A percentile compares a stretch with the other conserved stretches of the same genome.
Conservation (phyloP, 1,140 invertebrate genomes). For the Heliconius eleuchia region DNA sequence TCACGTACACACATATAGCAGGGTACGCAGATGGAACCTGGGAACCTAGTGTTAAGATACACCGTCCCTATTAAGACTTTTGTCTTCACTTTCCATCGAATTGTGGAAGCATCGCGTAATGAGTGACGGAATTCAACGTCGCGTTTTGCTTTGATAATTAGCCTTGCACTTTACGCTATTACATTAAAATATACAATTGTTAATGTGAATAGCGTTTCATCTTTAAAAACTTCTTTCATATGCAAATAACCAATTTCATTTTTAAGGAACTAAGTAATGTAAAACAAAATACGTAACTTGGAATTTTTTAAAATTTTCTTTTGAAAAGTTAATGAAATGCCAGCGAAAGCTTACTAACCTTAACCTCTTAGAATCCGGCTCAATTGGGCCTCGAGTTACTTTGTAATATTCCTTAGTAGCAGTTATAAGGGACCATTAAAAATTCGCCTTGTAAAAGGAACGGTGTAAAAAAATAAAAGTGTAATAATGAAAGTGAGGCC, state of each 20-base stretch:
- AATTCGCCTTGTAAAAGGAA: constrained; percentile 33
- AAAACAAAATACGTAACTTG: constrained; percentile 22
- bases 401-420: constrained; percentile 37
- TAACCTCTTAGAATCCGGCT: constrained; percentile 37
- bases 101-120: too few species aligned
- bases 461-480: constrained; percentile 22
- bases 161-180: too few species aligned
- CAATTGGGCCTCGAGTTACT: constrained; percentile 37
- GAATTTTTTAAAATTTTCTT: constrained; percentile 24
- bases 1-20: too few species aligned
- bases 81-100: too few species aligned
- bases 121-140: too few species aligned
- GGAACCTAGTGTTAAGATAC: too few species aligned
- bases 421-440: constrained; percentile 28
- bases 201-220: not conserved
- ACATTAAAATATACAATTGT: too few species aligned
- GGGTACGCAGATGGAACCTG: too few species aligned
- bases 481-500: constrained; percentile 40
- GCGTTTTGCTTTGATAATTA: too few species aligned
- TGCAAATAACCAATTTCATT: not conserved
- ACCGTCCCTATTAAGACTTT: too few species aligned
- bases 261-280: constrained; percentile 16
- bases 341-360: constrained; percentile 36
- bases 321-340: constrained; percentile 40
- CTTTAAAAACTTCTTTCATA: not conserved